Percentiles rank a stretch among this genome's conserved stretches.
These are phyloP conservation scores for Sminthurides aquaticus DNA, from an alignment of 2,888 invertebrate species.

Conservation along the genomic window DNA sequence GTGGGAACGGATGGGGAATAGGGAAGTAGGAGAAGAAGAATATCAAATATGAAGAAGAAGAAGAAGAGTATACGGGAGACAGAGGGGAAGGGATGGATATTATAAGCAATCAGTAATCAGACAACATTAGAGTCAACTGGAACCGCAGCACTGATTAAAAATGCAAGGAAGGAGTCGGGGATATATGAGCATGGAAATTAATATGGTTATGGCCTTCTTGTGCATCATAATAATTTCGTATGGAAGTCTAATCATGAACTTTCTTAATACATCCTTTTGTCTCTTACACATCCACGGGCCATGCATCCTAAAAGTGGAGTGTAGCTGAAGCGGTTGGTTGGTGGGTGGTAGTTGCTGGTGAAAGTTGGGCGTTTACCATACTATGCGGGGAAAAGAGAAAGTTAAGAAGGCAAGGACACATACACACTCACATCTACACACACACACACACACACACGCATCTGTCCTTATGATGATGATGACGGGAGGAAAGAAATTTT, in stretches of 20 bases:
- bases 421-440: no score
- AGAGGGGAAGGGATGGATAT: not conserved
- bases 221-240: slow-evolving; percentile 25
- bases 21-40: no score
- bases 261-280: slow-evolving; percentile 15
- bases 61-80: not conserved
- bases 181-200: slow-evolving; percentile 26
- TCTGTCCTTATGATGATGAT: not conserved
- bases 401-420: no score
- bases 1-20: no score
- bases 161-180: slow-evolving; percentile 23
- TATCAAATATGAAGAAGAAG: not conserved
- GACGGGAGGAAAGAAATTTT: not conserved
- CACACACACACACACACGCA: not conserved
- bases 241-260: slow-evolving; percentile 25
- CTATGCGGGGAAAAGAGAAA: no score
- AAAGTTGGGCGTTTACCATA: no score
- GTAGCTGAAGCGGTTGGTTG: not conserved
- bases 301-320: slow-evolving; percentile 1
- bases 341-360: no score
- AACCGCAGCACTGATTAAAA: slow-evolving; percentile 25
- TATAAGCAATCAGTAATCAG: slow-evolving; percentile 25
- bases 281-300: slow-evolving; percentile 4
- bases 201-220: slow-evolving; percentile 19
- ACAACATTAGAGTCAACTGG: slow-evolving; percentile 24